A percentile compares a stretch with the other conserved stretches of the same genome.
phyloP scores from a whole-genome alignment of 2,113 vertebrate genomes.

The Gnathonemus longibarbis region DNA sequence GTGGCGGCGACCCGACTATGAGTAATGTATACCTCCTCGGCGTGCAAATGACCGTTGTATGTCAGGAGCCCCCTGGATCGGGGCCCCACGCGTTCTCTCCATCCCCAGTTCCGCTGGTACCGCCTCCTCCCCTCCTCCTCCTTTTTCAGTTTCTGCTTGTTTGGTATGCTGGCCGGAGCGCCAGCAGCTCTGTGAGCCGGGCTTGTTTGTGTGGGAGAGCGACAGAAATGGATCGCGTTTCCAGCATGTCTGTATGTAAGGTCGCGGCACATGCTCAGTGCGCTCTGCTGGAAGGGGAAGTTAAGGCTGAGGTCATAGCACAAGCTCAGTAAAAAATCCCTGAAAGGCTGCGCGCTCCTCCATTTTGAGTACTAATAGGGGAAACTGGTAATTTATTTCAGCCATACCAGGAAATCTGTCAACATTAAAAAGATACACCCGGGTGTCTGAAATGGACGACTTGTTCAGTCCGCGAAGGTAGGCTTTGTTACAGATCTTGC shows the following conservation, averaged over 20 bases:
- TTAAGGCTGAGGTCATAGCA: slow-evolving; percentile 96
- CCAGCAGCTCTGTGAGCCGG: slow-evolving; percentile 47
- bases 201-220: slow-evolving; percentile 78
- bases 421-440: slow-evolving; percentile 55
- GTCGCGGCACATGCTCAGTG: slow-evolving; percentile 99
- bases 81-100: slow-evolving; percentile 39
- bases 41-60: slow-evolving; percentile 41
- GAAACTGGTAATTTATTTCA: slow-evolving; percentile 54
- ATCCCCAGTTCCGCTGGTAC: slow-evolving; percentile 2
- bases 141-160: slow-evolving; percentile 43
- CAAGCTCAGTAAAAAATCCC: slow-evolving; percentile 82
- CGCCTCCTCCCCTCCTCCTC: slow-evolving; percentile 12
- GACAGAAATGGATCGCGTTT: slow-evolving; percentile 66
- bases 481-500: slow-evolving; percentile 54
- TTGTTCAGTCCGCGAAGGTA: slow-evolving; percentile 93
- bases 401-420: slow-evolving; percentile 46
- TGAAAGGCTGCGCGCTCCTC: slow-evolving; percentile 81
- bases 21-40: neutral
- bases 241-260: slow-evolving; percentile 56
- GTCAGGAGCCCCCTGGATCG: slow-evolving; percentile 46
- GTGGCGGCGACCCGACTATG: neutral
- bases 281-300: slow-evolving; percentile 72
- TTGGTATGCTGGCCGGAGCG: slow-evolving; percentile 65
- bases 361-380: slow-evolving; percentile 86
- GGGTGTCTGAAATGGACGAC: slow-evolving; percentile 85